These are phyloP conservation scores for Alces alces DNA, from an alignment of 2,113 vertebrate species.

Conservation along the genomic window DNA sequence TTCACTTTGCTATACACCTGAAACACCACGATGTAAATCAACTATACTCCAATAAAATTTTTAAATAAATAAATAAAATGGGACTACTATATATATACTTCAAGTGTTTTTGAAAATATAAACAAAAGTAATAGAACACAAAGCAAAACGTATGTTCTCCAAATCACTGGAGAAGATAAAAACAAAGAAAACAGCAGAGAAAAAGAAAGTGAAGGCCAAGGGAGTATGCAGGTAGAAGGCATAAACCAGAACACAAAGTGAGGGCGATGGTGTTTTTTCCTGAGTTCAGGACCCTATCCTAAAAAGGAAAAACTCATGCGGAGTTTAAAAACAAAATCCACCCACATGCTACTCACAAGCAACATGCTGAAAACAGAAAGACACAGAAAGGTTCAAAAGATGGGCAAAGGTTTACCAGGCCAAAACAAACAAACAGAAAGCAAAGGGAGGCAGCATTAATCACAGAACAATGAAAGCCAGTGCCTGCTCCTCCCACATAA, in stretches of 20 bases:
- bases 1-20: not conserved
- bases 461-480: not conserved
- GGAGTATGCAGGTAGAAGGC: not conserved
- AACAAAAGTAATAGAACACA: not conserved
- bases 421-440: not conserved
- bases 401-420: not conserved
- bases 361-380: not conserved
- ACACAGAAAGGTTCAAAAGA: not conserved
- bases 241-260: accelerated
- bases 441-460: not conserved
- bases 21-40: not conserved
- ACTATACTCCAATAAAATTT: not conserved
- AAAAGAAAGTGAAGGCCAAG: not conserved
- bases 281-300: not conserved
- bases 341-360: not conserved
- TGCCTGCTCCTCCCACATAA: not conserved
- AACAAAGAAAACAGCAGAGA: not conserved
- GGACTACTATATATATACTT: not conserved
- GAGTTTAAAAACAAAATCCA: not conserved
- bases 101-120: not conserved
- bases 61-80: not conserved
- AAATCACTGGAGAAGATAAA: not conserved
- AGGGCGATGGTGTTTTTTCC: not conserved
- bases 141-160: not conserved
- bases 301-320: not conserved